Base-by-base conservation (phyloP, 2,797 vertebrate genomes). In the Catamblyrhynchus diadema region DNA sequence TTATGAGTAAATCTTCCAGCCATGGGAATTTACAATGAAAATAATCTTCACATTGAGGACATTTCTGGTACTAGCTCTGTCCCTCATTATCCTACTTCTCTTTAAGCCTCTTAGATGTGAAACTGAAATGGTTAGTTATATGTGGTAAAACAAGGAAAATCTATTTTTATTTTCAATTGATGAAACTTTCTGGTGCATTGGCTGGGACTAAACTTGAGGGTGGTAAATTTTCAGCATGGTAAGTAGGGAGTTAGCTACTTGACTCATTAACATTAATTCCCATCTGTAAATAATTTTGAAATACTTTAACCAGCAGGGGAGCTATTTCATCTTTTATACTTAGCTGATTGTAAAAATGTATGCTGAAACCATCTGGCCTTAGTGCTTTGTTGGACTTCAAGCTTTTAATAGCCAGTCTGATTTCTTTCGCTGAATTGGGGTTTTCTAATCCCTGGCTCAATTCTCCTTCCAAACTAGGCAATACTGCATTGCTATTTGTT, bases 301-400 rank as follows among this genome's bases (percentile, higher is more conserved):
- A 96, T 87, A 91, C 86, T 94, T 94, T 90, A 92, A 93, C 86
- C 96, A 97, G 89, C 96, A 95, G 91, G 96, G 96, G 96, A 97
- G 90, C 96, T 84, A 91, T 97, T 96, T 95, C 93, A 93, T 97
- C 90, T 91, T 97, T 97, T 97, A 91, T 96, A 92, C 89, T 96
- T 96, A 95, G 89, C 88, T 91, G 94, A 97, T 97, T 97, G 95
- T 95, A 96, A 97, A 97, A 84, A 97, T 93, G 75, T 94, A 84
- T 78, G 73, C 93, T 95, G 94, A 96, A 98, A 94, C 97, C 97
- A 98, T 97, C 97, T 98, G 97, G 96, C 95, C 94, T 74, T 70
- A 86, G 78, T 90, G 92, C 94, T 97, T 86, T 86, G 90, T 89
- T 92, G 97, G 95, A 96, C 96, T 96, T 97, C 79, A 94, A 77